A percentile compares a stretch with the other conserved stretches of the same genome.
phyloP scores from a whole-genome alignment of 1,140 invertebrate species.

The Subanguina moxae region DNA sequence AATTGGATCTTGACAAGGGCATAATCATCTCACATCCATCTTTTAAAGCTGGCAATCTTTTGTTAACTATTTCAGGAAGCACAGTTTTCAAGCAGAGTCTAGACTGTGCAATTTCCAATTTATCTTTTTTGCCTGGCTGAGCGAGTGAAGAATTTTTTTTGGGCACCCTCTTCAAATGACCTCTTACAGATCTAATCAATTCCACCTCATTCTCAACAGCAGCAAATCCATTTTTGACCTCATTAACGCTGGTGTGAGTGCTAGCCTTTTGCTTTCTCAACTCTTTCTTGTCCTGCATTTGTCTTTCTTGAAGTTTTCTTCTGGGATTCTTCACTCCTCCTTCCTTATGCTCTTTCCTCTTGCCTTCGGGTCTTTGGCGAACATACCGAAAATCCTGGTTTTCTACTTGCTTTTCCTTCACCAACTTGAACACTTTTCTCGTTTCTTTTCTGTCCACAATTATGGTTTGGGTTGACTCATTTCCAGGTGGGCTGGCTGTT shows the following conservation, averaged over 20 bases:
- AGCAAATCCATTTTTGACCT: neutral
- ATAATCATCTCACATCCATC: no score
- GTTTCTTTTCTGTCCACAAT: no score
- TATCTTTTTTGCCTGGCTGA: no score
- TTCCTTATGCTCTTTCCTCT: neutral
- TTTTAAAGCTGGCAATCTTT: no score
- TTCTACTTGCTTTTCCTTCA: neutral
- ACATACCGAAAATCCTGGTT: constrained; percentile 1
- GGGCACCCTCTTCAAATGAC: neutral
- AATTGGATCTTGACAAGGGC: no score
- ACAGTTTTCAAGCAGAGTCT: no score
- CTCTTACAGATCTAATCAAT: neutral
- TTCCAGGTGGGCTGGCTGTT: neutral
- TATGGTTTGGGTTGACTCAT: neutral
- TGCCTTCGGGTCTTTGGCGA: neutral
- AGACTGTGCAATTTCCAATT: no score
- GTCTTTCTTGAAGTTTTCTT: neutral
- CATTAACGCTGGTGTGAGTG: neutral
- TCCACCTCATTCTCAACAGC: neutral
- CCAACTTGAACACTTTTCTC: neutral
- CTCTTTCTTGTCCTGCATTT: neutral
- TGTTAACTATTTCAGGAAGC: no score
- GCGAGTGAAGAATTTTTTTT: no score
- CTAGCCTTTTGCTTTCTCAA: neutral
- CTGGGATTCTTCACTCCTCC: neutral